A percentile compares a stretch with the other conserved stretches of the same genome.
These are phyloP conservation scores for Ptilonorhynchus violaceus DNA, from an alignment of 2,113 vertebrate genomes.

Conservation along the genomic window DNA sequence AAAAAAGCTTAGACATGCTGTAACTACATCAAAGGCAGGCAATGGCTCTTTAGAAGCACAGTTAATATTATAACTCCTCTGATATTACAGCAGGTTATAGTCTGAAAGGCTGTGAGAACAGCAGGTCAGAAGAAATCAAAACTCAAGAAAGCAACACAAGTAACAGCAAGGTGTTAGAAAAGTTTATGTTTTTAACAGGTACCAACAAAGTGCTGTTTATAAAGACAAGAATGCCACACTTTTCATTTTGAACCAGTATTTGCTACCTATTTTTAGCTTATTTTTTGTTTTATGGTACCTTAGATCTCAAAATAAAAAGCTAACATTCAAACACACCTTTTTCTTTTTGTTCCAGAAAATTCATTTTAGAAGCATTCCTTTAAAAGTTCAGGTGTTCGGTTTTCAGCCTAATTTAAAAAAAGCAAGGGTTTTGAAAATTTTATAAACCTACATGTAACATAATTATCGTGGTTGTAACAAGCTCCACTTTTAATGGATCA, in stretches of 20 bases:
- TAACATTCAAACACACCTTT: not conserved
- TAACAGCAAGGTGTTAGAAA: not conserved
- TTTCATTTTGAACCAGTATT: not conserved
- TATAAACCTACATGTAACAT: not conserved
- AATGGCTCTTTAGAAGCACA: not conserved
- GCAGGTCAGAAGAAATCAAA: not conserved
- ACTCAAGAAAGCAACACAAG: not conserved
- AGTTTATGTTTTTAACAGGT: not conserved
- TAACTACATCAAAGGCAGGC: not conserved
- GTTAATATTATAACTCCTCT: not conserved
- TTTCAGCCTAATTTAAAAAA: not conserved
- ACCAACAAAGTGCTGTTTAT: not conserved
- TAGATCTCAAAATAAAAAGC: not conserved
- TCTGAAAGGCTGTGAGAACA: not conserved
- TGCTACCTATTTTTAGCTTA: not conserved
- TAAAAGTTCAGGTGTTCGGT: not conserved
- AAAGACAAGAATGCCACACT: not conserved
- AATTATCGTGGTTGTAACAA: not conserved
- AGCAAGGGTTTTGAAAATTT: not conserved
- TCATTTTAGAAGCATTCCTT: not conserved
- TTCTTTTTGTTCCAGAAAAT: constrained; percentile 5
- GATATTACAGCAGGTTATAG: not conserved
- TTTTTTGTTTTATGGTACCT: not conserved
- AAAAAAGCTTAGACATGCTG: not conserved
- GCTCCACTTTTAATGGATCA: not conserved